Conservation (phyloP, 2,113 vertebrate species). For the Malaclemys terrapin region DNA sequence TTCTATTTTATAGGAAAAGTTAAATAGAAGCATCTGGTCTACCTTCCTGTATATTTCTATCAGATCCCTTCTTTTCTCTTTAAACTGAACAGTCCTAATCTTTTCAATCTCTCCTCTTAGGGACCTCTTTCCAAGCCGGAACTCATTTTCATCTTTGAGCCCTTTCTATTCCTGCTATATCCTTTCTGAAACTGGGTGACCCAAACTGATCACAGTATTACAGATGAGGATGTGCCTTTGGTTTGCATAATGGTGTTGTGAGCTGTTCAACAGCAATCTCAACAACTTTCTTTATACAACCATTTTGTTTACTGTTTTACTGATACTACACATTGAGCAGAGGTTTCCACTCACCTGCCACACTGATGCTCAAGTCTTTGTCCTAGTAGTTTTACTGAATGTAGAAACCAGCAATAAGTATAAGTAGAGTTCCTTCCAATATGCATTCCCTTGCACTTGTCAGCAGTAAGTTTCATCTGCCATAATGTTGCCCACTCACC, state of each 20-base stretch:
- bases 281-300: too few relatives aligned
- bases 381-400: background rate
- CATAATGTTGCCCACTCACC: background rate
- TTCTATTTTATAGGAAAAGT: background rate
- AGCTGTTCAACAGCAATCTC: too few relatives aligned
- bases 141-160: background rate
- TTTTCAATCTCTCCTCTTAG: background rate
- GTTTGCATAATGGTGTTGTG: too few relatives aligned
- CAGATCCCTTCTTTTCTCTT: background rate
- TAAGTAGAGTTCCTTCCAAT: background rate
- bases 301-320: too few relatives aligned
- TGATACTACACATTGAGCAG: too few relatives aligned
- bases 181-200: background rate
- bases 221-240: background rate
- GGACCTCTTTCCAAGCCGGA: background rate
- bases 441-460: background rate
- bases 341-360: too few relatives aligned
- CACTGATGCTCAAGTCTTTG: too few relatives aligned
- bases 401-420: background rate
- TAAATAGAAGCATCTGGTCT: background rate
- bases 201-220: background rate
- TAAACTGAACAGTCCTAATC: background rate
- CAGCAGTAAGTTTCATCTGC: rapidly evolving
- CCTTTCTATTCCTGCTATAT: background rate
- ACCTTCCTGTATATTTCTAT: background rate